A percentile compares a stretch with the other conserved stretches of the same genome.
These are phyloP conservation scores for Halcyon chelicuti DNA, from an alignment of 2,797 vertebrate genomes.

Conservation along the genomic window DNA sequence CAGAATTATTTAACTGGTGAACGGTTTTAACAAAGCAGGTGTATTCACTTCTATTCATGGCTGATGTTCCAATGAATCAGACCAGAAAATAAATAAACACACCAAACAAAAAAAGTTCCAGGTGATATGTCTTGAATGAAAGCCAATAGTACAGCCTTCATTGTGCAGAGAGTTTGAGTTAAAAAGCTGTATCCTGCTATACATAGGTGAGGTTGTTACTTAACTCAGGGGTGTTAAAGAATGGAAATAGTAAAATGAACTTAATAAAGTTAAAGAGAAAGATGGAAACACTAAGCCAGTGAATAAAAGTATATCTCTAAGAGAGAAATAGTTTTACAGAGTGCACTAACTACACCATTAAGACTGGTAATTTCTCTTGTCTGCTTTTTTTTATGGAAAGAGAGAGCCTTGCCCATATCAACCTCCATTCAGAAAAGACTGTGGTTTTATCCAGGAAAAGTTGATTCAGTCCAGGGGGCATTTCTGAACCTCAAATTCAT, in stretches of 20 bases:
- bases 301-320: not conserved
- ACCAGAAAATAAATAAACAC: not conserved
- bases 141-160: not conserved
- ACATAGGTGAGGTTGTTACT: not conserved
- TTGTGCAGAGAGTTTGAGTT: not conserved
- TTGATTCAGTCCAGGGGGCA: not conserved
- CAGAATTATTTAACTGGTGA: not conserved
- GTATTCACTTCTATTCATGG: not conserved
- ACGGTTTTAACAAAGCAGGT: slow-evolving; percentile 20
- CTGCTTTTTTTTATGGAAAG: not conserved
- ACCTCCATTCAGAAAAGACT: not conserved
- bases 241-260: slow-evolving; percentile 11
- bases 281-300: not conserved
- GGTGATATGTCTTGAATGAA: not conserved
- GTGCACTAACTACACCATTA: not conserved
- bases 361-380: not conserved
- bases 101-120: not conserved
- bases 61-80: not conserved
- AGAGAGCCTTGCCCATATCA: not conserved
- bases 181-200: not conserved
- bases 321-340: not conserved
- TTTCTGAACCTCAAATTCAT: not conserved
- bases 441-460: not conserved
- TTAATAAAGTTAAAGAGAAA: slow-evolving; percentile 24
- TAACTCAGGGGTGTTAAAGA: not conserved